Conservation (phyloP, 2,797 vertebrate genomes). For the Tinamus major region DNA sequence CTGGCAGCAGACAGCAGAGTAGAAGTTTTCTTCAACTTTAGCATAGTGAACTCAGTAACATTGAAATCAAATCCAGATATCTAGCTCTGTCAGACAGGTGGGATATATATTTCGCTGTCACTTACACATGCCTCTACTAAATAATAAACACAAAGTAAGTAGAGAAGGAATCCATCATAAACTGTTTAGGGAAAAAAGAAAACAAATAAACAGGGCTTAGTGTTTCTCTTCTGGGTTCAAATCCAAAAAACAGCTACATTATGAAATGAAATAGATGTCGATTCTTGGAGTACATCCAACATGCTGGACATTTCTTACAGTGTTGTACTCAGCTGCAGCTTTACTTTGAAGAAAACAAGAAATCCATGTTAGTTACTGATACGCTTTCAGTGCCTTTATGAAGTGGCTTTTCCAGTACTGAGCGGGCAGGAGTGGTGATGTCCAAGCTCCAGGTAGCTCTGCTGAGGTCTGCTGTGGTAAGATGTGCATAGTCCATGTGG, state of each 20-base stretch:
- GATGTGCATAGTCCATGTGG: fast-evolving
- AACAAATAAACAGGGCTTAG: neutral
- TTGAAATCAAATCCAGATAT: neutral
- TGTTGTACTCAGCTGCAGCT: neutral
- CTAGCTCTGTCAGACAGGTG: neutral
- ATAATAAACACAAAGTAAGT: neutral
- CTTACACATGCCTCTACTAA: neutral
- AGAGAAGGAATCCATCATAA: neutral
- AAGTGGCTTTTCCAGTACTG: neutral
- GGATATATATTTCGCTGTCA: neutral
- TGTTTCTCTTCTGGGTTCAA: neutral
- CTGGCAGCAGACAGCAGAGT: neutral
- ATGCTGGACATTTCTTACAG: neutral
- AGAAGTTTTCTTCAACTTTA: neutral
- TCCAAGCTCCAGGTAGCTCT: neutral
- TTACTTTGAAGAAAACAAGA: neutral
- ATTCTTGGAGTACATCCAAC: neutral
- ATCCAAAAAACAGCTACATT: neutral
- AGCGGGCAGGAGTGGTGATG: neutral
- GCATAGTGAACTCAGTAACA: neutral
- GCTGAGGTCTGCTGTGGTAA: neutral
- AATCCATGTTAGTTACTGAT: neutral
- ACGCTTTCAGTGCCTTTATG: neutral
- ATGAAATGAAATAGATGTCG: neutral
- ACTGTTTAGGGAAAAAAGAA: neutral